Conservation (phyloP, 2,113 vertebrate species). For the Acrocephalus kingi region DNA sequence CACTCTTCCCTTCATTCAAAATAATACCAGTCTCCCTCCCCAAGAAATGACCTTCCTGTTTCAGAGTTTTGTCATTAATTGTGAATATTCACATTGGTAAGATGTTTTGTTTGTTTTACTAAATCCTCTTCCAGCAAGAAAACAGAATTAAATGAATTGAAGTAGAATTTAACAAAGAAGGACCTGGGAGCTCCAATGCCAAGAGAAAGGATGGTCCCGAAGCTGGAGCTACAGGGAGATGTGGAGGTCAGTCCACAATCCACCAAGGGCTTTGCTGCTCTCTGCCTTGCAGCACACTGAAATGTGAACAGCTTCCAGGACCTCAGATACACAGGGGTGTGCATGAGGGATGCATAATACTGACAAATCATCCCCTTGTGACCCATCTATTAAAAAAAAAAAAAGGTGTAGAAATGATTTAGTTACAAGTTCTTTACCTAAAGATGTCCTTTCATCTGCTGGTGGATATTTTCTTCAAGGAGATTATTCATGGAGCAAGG, state of each 20-base stretch:
- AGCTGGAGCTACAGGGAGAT: background rate
- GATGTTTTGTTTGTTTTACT: constrained; percentile 48
- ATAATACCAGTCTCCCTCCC: constrained; percentile 35
- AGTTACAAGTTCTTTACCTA: constrained; percentile 44
- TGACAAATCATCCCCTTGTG: background rate
- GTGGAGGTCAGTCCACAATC: background rate
- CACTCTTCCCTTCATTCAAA: constrained; percentile 60
- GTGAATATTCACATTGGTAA: constrained; percentile 27
- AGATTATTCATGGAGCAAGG: constrained; percentile 64
- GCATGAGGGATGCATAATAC: background rate
- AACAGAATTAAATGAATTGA: background rate
- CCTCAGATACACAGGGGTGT: background rate
- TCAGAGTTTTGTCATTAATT: constrained; percentile 21
- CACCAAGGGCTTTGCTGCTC: background rate
- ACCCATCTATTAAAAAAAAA: background rate
- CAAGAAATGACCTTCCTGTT: constrained; percentile 55
- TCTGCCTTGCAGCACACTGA: background rate
- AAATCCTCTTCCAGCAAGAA: background rate
- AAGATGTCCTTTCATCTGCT: constrained; percentile 52
- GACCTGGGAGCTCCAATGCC: background rate
- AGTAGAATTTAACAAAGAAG: background rate
- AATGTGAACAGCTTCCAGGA: background rate
- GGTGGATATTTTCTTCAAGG: constrained; percentile 29
- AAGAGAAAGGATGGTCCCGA: background rate
- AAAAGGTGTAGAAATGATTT: background rate